Evolutionary conservation across 2,888 invertebrate genomes (phyloP).

Genomic region (Drosophila peninsularis): DNA sequence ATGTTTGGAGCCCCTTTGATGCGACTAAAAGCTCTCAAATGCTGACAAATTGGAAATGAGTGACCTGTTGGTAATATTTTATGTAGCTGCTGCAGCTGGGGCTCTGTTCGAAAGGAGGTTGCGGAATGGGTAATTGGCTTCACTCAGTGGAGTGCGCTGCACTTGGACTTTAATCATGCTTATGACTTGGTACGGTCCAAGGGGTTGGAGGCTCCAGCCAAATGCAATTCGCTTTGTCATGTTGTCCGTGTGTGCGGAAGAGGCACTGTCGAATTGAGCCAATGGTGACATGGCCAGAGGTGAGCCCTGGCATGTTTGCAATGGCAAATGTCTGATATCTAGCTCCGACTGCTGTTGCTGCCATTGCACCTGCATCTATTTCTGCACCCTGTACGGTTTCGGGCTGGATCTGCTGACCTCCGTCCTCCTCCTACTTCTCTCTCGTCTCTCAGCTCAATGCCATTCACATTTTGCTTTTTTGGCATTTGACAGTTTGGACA

Average conservation of each 20-base stretch:
- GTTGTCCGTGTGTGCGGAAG: constrained; percentile 31
- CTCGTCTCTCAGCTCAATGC: constrained; percentile 37
- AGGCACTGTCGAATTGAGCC: constrained; percentile 23
- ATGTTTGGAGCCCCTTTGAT: constrained; percentile 22
- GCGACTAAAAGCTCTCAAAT: constrained; percentile 51
- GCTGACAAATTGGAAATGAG: constrained; percentile 59
- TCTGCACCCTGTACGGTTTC: background rate
- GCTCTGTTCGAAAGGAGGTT: background rate
- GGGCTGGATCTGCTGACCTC: constrained; percentile 8
- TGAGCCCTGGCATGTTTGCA: constrained; percentile 34
- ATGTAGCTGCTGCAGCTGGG: constrained; percentile 28
- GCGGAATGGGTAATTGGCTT: constrained; percentile 43
- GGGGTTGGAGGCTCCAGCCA: constrained; percentile 9
- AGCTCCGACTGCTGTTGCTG: constrained; percentile 20
- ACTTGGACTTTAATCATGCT: constrained; percentile 68
- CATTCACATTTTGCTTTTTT: constrained; percentile 74
- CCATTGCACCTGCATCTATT: constrained; percentile 15
- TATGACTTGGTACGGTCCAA: constrained; percentile 51
- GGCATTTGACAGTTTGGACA: constrained; percentile 79
- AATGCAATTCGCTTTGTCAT: constrained; percentile 73
- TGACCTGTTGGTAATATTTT: constrained; percentile 53
- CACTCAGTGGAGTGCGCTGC: constrained; percentile 39
- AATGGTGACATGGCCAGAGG: constrained; percentile 57
- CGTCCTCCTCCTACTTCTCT: background rate
- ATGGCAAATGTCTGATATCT: constrained; percentile 42